These are phyloP conservation scores for Hemistola chrysoprasaria DNA, from an alignment of 2,888 invertebrate genomes.

Conservation along the genomic window DNA sequence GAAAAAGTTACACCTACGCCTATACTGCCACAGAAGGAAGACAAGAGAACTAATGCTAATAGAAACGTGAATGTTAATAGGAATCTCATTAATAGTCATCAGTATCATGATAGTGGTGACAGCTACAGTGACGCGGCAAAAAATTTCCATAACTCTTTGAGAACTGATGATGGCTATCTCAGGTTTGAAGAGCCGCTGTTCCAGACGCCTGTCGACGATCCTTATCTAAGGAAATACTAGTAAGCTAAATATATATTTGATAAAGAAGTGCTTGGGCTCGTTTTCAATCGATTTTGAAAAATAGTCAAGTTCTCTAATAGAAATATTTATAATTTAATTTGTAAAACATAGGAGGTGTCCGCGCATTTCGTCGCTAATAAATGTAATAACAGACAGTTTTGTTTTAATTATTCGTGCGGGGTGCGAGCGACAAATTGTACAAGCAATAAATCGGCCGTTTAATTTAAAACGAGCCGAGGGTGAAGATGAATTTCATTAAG, in stretches of 20 bases:
- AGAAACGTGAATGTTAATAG: slow-evolving; percentile 49
- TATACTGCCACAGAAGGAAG: slow-evolving; percentile 66
- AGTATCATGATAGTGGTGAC: slow-evolving; percentile 63
- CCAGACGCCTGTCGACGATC: slow-evolving; percentile 67
- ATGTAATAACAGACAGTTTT: slow-evolving; percentile 64
- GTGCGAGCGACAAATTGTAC: slow-evolving; percentile 76
- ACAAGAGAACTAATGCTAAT: slow-evolving; percentile 44
- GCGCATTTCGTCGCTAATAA: slow-evolving; percentile 67
- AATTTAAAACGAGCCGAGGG: slow-evolving; percentile 78
- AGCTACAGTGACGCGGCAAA: slow-evolving; percentile 62
- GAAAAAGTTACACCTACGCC: slow-evolving; percentile 75
- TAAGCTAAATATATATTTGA: neutral
- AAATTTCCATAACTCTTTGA: slow-evolving; percentile 56
- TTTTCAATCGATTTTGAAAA: slow-evolving; percentile 42
- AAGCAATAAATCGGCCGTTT: slow-evolving; percentile 77
- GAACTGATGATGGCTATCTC: slow-evolving; percentile 64
- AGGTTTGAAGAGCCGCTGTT: slow-evolving; percentile 71
- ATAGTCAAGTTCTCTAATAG: slow-evolving; percentile 30
- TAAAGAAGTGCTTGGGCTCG: slow-evolving; percentile 37
- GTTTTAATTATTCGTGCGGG: slow-evolving; percentile 62
- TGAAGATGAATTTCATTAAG: slow-evolving; percentile 83
- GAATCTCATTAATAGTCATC: slow-evolving; percentile 71
- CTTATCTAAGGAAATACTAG: slow-evolving; percentile 73
- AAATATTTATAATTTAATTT: slow-evolving; percentile 43
- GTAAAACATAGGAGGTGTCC: slow-evolving; percentile 46